A percentile compares a stretch with the other conserved stretches of the same genome.
phyloP scores from a whole-genome alignment of 2,888 invertebrate species.

The Matsumyia berberina region DNA sequence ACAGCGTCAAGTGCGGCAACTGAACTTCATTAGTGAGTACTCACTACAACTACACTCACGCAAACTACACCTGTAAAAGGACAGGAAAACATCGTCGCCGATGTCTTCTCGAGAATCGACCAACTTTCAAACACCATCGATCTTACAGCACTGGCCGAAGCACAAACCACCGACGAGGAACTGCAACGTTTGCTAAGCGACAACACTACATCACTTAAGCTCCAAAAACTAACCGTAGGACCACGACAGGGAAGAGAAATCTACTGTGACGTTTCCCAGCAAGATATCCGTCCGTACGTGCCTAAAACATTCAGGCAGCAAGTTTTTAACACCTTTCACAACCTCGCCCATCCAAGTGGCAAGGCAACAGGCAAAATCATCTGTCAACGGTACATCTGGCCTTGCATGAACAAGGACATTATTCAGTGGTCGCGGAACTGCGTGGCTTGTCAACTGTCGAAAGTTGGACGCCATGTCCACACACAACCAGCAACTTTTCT shows the following conservation, averaged over 20 bases:
- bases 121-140: slow-evolving; percentile 10
- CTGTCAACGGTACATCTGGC: slow-evolving; percentile 43
- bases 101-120: background rate
- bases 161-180: slow-evolving; percentile 5
- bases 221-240: slow-evolving; percentile 13
- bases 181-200: background rate
- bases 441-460: slow-evolving; percentile 37
- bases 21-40: slow-evolving; percentile 78
- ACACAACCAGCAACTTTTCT: background rate
- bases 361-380: slow-evolving; percentile 13
- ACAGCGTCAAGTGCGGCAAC: slow-evolving; percentile 80
- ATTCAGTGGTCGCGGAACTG: slow-evolving; percentile 7
- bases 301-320: background rate
- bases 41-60: no score
- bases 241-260: background rate
- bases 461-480: slow-evolving; percentile 27
- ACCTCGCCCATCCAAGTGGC: slow-evolving; percentile 1
- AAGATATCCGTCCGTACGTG: slow-evolving; percentile 19
- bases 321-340: slow-evolving; percentile 20
- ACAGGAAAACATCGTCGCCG: background rate
- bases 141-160: background rate
- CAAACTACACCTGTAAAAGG: slow-evolving; percentile 21
- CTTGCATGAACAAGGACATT: slow-evolving; percentile 32
- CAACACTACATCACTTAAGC: slow-evolving; percentile 16
- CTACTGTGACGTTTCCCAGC: slow-evolving; percentile 18